Evolutionary conservation across 2,888 invertebrate genomes (phyloP), one percentile per base, ranked within the genome.

Genomic region (Osmoderma eremita): DNA sequence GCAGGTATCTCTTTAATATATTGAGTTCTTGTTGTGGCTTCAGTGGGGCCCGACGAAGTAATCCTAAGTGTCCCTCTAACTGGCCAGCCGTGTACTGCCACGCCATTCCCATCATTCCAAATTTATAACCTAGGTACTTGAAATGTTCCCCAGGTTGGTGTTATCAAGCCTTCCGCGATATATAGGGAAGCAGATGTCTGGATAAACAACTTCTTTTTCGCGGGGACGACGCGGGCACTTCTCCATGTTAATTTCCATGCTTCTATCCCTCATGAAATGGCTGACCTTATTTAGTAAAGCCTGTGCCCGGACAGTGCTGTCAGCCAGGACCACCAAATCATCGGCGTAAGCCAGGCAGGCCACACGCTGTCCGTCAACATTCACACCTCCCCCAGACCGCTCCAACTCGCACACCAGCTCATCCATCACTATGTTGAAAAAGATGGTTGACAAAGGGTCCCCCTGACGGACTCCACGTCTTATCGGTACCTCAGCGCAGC

Each of bases 401-500:
- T 0, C 73, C 69, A 0, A 71, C 76, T 67, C 82, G 81, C 69
- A 80, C 82, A 1, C 81, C 82, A 45, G 72, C 81, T 83, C 12
- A 79, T 54, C 39, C 2, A 39, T 20, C 10, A 54, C 54, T 1
- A 54, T 54, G 12, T 20, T 54, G n/a, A 39, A 39, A 1, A 38
- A 12, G 5, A 36, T 10, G 1, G 54, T 15, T 1, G 30, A 5
- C 4, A 54, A n/a, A 1, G 54, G 54, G 8, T 54, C 54, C 5
- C 54, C 54, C 15, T 38, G 54, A n/a, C n/a, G 38, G 1, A 54
- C 54, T 1, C 54, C 54, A 2, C 39, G 17, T 2, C 10, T 18
- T 1, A 39, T n/a, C 1, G 12, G 0, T 0, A 54, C n/a, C 8
- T 24, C n/a, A 12, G 5, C 20, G 12, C 20, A 18, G 2, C 72